A percentile compares a stretch with the other conserved stretches of the same genome.
Evolutionary conservation across 2,113 vertebrate species (phyloP).

Genomic region (Parus major): DNA sequence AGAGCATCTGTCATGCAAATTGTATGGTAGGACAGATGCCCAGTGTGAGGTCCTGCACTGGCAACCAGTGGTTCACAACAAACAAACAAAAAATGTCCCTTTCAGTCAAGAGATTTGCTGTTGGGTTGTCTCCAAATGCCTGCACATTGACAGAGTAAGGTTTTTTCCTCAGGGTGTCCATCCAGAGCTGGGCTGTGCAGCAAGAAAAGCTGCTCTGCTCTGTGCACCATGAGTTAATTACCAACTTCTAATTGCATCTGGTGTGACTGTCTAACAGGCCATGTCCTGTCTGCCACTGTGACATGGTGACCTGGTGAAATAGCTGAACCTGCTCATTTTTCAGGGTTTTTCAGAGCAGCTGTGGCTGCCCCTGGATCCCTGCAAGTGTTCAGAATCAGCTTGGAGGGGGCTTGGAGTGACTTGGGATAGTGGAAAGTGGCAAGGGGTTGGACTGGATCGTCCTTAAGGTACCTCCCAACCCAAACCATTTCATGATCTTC

Average conservation of each 20-base stretch:
- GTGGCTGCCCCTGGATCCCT: not conserved
- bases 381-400: rapidly evolving
- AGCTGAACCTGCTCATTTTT: not conserved
- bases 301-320: rapidly evolving
- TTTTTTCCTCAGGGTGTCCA: not conserved
- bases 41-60: slow-evolving; percentile 22
- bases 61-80: slow-evolving; percentile 33
- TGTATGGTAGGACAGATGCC: slow-evolving; percentile 13
- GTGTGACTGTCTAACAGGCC: not conserved
- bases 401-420: rapidly evolving
- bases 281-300: not conserved
- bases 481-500: not conserved
- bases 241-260: not conserved
- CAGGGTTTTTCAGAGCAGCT: not conserved
- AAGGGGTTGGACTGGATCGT: rapidly evolving
- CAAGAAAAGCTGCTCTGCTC: not conserved
- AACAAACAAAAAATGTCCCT: slow-evolving; percentile 13
- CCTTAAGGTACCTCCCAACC: not conserved
- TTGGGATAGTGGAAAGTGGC: rapidly evolving
- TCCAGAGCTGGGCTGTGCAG: not conserved
- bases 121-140: slow-evolving; percentile 16
- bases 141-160: not conserved
- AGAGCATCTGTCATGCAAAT: slow-evolving; percentile 36
- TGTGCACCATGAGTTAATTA: not conserved
- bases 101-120: not conserved